Evolutionary conservation across 2,797 vertebrate genomes (phyloP), one percentile per base, ranked within the genome.

Genomic region (Crax fasciolata): DNA sequence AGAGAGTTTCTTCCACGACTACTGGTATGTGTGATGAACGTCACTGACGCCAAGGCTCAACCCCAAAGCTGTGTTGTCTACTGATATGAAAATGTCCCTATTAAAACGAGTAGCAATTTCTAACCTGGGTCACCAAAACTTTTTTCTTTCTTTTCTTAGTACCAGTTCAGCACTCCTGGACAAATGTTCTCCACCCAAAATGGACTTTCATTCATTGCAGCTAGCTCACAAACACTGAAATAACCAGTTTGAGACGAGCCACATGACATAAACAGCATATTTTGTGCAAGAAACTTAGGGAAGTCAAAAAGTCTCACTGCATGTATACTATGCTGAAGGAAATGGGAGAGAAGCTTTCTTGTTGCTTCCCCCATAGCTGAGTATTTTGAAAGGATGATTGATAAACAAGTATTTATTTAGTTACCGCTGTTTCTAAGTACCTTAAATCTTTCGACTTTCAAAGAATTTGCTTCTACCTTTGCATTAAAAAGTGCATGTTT

Each of bases 151-250:
- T 39, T 71, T 30, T 30, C 14, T 71, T 11, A 48, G 15, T 41
- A 85, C 39, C n/a, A 81, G 21, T 46, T 85, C 51, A 86, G 58
- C 21, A 51, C 10, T 93, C 57, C 54, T 66, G 51, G 39, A 75
- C 30, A 85, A 93, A 91, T 35, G 15, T 13, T 90, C 72, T 77
- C 75, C 68, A 68, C 13, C 11, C 65, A 83, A 89, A 90, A 46
- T 51, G 55, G 25, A 77, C 44, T 21, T 92, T 73, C 24, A n/a
- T 81, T 84, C 16, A 72, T 72, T 25, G 23, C 5, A n/a, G 52
- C 19, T 19, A 66, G 25, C 35, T 84, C 35, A 90, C 32, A 72
- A 89, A 84, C 35, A 70, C 8, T 41, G 24, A 75, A 78, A 83
- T 66, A 14, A 0, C 2, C 4, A 7, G 24, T 77, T 48, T 67